Conservation (phyloP, 2,888 invertebrate genomes). For the Caenorhabditis imperialis region DNA sequence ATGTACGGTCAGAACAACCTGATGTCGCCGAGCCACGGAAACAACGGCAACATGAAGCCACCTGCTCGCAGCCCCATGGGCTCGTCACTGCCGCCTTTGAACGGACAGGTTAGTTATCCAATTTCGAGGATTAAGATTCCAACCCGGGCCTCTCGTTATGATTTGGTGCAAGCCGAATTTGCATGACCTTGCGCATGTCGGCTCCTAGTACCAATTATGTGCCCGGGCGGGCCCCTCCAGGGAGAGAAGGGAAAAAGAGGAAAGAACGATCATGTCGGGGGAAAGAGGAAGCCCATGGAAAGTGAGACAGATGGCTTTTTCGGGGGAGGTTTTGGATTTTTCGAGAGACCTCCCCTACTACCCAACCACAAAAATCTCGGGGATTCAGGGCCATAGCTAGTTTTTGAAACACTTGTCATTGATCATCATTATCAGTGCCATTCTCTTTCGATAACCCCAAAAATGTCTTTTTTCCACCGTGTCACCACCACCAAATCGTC, state of each 20-base stretch:
- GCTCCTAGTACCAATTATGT: conserved; percentile 55
- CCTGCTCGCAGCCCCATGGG: conserved; percentile 28
- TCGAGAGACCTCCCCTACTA: too few relatives aligned
- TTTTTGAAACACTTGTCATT: too few relatives aligned
- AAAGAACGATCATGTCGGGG: conserved; percentile 18
- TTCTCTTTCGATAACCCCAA: too few relatives aligned
- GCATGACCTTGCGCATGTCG: conserved; percentile 44
- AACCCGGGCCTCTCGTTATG: conserved; percentile 27
- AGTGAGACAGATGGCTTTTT: background rate
- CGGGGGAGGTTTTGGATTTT: background rate
- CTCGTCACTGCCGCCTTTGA: conserved; percentile 25
- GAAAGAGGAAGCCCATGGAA: conserved; percentile 3
- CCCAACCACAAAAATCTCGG: too few relatives aligned
- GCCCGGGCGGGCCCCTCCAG: conserved; percentile 26
- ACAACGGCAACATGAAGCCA: conserved; percentile 14
- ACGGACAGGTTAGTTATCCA: conserved; percentile 29
- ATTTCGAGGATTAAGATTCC: background rate
- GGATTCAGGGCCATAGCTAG: too few relatives aligned
- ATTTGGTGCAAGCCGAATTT: conserved; percentile 44
- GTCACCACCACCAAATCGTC: conserved; percentile 4
- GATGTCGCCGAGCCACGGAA: conserved; percentile 25
- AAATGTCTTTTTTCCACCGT: conserved; percentile 1
- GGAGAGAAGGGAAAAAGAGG: conserved; percentile 1
- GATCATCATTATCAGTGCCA: too few relatives aligned
- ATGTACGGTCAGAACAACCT: conserved; percentile 16